Evolutionary conservation across 2,113 vertebrate species (phyloP).

Genomic region (Girardinichthys multiradiatus): DNA sequence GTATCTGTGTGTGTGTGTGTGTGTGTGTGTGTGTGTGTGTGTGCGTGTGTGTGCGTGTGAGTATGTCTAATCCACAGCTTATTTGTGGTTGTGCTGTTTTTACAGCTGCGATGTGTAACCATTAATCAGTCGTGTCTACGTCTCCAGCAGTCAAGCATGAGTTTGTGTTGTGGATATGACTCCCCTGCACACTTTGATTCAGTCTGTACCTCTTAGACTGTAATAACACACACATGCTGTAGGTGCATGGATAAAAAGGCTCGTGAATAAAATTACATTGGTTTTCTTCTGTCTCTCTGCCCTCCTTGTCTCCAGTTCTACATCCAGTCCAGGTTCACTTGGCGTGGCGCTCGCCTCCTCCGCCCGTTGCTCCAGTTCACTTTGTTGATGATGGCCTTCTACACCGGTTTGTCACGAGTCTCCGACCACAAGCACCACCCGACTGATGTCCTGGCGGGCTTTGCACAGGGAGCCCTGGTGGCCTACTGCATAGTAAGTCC

Average conservation of each 20-base stretch:
- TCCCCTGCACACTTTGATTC: conserved; percentile 55
- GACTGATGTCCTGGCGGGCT: conserved; percentile 92
- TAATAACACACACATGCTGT: conserved; percentile 26
- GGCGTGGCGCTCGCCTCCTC: conserved; percentile 93
- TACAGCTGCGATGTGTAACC: conserved; percentile 67
- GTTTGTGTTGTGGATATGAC: conserved; percentile 48
- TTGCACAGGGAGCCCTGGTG: conserved; percentile 94
- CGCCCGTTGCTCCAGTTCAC: conserved; percentile 96
- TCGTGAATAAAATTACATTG: conserved; percentile 2
- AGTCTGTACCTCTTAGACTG: conserved; percentile 47
- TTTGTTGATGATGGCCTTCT: conserved; percentile 96
- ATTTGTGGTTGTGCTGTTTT: conserved; percentile 57
- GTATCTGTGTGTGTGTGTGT: not conserved
- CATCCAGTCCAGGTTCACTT: conserved; percentile 95
- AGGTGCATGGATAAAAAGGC: conserved; percentile 55
- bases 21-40: not conserved
- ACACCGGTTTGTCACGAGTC: conserved; percentile 93
- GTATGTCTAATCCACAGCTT: conserved; percentile 17
- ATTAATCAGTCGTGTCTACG: conserved; percentile 55
- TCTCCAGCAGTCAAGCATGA: conserved; percentile 35
- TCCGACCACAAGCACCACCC: conserved; percentile 98
- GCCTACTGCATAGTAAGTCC: conserved; percentile 82
- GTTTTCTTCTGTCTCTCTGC: not conserved
- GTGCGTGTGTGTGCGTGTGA: conserved; percentile 6
- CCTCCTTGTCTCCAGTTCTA: conserved; percentile 84